phyloP scores from a whole-genome alignment of 1,140 invertebrate genomes.

The Bombus turneri region DNA sequence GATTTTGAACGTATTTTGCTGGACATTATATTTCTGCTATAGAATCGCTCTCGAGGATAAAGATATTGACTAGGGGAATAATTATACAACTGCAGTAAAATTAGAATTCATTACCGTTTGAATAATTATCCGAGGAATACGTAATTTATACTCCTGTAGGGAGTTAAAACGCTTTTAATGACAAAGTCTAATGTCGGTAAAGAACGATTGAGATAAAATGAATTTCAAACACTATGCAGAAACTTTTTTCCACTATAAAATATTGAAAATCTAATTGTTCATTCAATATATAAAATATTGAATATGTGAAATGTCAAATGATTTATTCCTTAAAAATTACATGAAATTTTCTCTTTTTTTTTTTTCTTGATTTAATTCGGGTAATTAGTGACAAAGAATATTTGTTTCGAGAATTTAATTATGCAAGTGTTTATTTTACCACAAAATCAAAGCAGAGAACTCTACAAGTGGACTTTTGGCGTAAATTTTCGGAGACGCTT shows the following conservation, averaged over 20 bases:
- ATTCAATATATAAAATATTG: neutral
- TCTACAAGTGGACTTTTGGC: neutral
- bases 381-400: too few species aligned
- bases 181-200: neutral
- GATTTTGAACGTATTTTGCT: neutral
- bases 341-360: too few species aligned
- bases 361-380: too few species aligned
- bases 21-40: neutral
- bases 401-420: neutral
- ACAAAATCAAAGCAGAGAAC: neutral
- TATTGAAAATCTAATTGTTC: neutral
- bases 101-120: conserved; percentile 11
- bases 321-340: too few species aligned
- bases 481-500: conserved; percentile 2
- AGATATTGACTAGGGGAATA: neutral
- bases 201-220: neutral
- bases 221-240: neutral
- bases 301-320: too few species aligned
- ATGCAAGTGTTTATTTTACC: neutral
- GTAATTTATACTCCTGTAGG: neutral
- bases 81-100: conserved; percentile 9
- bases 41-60: neutral
- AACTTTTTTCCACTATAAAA: neutral
- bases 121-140: neutral
- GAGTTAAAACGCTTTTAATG: neutral